These are phyloP conservation scores for Nothobranchius furzeri DNA, from an alignment of 2,113 vertebrate genomes.

Conservation along the genomic window DNA sequence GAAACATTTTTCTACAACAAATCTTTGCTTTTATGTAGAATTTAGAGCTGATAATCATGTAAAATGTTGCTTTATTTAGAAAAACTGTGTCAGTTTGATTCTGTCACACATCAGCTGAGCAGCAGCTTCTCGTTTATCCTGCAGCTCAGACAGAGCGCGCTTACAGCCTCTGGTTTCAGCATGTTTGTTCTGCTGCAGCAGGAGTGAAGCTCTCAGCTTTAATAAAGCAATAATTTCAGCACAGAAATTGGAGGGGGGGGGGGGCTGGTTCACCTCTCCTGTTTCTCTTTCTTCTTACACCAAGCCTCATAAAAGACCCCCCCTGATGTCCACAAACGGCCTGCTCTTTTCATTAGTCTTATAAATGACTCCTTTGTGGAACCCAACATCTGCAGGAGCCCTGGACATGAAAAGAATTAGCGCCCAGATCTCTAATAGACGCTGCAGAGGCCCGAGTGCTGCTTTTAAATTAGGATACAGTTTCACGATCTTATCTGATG, in stretches of 20 bases:
- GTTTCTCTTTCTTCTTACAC: conserved; percentile 72
- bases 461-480: conserved; percentile 80
- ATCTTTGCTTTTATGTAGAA: neutral
- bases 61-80: conserved; percentile 39
- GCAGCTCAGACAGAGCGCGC: conserved; percentile 53
- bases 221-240: conserved; percentile 78
- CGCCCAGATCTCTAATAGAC: conserved; percentile 78
- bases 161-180: conserved; percentile 59
- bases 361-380: conserved; percentile 83
- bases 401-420: conserved; percentile 84
- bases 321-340: conserved; percentile 78
- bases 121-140: conserved; percentile 49
- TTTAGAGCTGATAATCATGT: conserved; percentile 10
- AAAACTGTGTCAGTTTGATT: conserved; percentile 36
- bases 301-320: conserved; percentile 73
- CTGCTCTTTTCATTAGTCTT: conserved; percentile 83
- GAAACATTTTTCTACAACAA: neutral
- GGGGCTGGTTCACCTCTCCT: conserved; percentile 58
- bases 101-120: conserved; percentile 46
- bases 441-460: conserved; percentile 62
- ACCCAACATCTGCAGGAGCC: conserved; percentile 75
- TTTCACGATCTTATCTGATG: conserved; percentile 81
- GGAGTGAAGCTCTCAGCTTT: conserved; percentile 61
- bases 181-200: conserved; percentile 73
- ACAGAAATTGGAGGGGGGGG: conserved; percentile 58